Conservation (phyloP, 2,888 invertebrate species). For the Lasioglossum figueresi region DNA sequence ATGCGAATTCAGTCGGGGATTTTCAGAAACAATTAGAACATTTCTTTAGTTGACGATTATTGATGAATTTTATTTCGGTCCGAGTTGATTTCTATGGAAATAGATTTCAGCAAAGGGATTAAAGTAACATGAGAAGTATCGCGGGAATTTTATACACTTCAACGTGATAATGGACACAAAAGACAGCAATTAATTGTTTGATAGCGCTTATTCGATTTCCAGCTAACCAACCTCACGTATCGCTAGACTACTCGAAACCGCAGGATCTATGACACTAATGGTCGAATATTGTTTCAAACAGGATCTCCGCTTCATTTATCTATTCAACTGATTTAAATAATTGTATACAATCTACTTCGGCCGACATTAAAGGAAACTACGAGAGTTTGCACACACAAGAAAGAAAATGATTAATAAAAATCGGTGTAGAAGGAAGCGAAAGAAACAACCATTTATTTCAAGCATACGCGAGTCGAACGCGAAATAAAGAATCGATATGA, state of each 20-base stretch:
- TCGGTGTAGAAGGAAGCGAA: neutral
- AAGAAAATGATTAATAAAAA: slow-evolving; percentile 14
- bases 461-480: slow-evolving; percentile 32
- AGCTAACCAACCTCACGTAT: neutral
- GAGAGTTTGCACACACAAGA: neutral
- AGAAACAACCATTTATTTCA: slow-evolving; percentile 25
- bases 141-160: no score
- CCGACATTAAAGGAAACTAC: neutral
- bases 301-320: neutral
- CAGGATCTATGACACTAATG: slow-evolving; percentile 10
- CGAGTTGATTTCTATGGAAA: no score
- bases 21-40: no score
- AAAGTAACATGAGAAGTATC: no score
- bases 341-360: neutral
- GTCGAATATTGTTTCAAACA: neutral
- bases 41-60: no score
- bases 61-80: no score
- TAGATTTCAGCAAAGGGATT: no score
- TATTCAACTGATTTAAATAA: neutral
- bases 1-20: no score
- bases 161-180: no score
- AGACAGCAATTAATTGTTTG: no score
- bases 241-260: neutral
- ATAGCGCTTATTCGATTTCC: slow-evolving; percentile 17
- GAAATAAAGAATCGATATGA: neutral